A percentile compares a stretch with the other conserved stretches of the same genome.
These are phyloP conservation scores for Phylloscopus trochilus DNA, from an alignment of 2,113 vertebrate genomes.

Conservation along the genomic window DNA sequence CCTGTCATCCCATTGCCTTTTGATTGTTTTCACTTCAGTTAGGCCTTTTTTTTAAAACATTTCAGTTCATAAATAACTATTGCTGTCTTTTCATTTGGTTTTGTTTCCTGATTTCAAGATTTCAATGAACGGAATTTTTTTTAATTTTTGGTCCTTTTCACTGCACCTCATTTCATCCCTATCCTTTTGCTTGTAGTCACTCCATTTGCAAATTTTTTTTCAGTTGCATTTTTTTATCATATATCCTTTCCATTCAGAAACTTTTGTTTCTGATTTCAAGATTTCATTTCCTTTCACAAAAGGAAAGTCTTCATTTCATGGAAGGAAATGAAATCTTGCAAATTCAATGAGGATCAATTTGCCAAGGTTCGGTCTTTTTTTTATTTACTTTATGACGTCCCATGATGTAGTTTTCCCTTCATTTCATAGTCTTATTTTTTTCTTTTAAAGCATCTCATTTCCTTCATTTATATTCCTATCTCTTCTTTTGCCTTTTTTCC, in stretches of 20 bases:
- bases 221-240: background rate
- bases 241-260: background rate
- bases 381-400: background rate
- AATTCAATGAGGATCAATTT: background rate
- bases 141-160: too few relatives aligned
- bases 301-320: background rate
- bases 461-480: background rate
- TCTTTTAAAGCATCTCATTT: background rate
- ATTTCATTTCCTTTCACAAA: background rate
- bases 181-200: too few relatives aligned
- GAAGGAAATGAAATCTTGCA: background rate
- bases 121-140: background rate
- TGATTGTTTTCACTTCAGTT: background rate
- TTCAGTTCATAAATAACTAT: background rate
- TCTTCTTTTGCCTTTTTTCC: background rate
- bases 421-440: too few relatives aligned
- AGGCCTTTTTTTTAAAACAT: background rate
- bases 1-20: background rate
- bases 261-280: background rate
- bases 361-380: background rate
- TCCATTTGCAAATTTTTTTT: background rate
- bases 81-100: background rate
- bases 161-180: background rate
- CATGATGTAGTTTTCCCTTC: background rate
- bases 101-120: background rate